These are phyloP conservation scores for Sakesphorus luctuosus DNA, from an alignment of 2,113 vertebrate genomes.

Conservation along the genomic window DNA sequence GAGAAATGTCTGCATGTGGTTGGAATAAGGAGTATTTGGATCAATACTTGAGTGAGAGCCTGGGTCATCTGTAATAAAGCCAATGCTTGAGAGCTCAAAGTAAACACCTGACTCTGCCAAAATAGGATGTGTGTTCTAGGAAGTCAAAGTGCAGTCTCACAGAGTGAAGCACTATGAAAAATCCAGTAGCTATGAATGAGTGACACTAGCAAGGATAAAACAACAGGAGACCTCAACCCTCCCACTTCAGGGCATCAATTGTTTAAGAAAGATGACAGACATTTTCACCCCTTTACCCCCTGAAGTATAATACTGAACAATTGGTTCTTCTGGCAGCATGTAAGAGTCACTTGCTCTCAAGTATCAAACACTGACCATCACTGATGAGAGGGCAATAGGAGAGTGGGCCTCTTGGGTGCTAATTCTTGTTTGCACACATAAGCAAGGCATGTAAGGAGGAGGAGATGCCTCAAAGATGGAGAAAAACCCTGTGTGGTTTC, in stretches of 20 bases:
- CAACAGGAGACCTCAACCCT: background rate
- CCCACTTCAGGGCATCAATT: background rate
- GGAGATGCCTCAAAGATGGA: background rate
- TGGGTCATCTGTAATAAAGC: background rate
- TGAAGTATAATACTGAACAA: background rate
- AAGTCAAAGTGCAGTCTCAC: background rate
- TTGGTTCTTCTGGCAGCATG: background rate
- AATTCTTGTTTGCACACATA: background rate
- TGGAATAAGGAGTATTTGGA: background rate
- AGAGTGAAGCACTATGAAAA: slow-evolving; percentile 4
- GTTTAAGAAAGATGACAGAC: slow-evolving; percentile 19
- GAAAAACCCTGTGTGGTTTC: background rate
- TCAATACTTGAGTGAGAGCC: background rate
- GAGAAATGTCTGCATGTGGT: background rate
- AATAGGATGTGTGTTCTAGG: background rate
- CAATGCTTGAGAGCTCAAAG: background rate
- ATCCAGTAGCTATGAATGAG: slow-evolving; percentile 12
- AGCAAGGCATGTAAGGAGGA: background rate
- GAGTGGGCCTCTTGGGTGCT: background rate
- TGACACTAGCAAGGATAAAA: background rate
- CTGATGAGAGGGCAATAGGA: background rate
- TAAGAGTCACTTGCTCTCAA: background rate
- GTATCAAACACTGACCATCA: background rate
- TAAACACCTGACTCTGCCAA: background rate
- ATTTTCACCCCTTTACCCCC: background rate